These are phyloP conservation scores for Amazona vittata DNA, from an alignment of 2,113 vertebrate species.

Conservation along the genomic window DNA sequence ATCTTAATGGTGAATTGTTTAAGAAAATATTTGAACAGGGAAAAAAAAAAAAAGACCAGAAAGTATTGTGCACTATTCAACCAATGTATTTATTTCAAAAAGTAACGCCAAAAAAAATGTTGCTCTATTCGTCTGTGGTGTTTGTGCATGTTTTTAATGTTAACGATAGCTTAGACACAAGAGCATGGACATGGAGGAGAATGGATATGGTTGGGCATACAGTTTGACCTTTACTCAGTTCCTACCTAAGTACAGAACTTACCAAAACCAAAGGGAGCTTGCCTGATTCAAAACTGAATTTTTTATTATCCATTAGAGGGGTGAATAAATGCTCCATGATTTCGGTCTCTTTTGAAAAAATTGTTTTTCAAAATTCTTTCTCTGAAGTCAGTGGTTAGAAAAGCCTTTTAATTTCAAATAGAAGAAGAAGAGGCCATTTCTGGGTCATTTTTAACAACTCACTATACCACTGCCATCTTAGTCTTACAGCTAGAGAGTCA, in stretches of 20 bases:
- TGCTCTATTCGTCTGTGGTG: background rate
- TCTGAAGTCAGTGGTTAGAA: background rate
- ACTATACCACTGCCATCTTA: background rate
- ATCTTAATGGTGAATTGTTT: background rate
- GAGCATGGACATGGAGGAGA: background rate
- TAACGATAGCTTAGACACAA: background rate
- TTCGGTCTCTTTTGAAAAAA: background rate
- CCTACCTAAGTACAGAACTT: background rate
- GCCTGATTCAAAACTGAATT: background rate
- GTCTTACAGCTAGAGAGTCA: background rate
- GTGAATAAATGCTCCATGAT: background rate
- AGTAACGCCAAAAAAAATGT: background rate
- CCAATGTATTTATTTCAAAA: background rate
- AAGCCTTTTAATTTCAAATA: background rate
- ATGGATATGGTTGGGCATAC: background rate
- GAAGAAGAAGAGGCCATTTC: background rate
- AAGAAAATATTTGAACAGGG: background rate
- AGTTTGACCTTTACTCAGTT: background rate
- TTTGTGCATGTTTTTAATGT: background rate
- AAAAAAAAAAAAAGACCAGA: background rate
- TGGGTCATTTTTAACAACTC: background rate
- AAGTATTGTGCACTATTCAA: background rate
- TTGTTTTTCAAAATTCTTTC: background rate
- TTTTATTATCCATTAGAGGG: background rate
- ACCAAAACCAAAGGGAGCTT: background rate